Base-by-base conservation (phyloP, 37 sponge, comb jelly and placozoan species). In the Amphimedon queenslandica region DNA sequence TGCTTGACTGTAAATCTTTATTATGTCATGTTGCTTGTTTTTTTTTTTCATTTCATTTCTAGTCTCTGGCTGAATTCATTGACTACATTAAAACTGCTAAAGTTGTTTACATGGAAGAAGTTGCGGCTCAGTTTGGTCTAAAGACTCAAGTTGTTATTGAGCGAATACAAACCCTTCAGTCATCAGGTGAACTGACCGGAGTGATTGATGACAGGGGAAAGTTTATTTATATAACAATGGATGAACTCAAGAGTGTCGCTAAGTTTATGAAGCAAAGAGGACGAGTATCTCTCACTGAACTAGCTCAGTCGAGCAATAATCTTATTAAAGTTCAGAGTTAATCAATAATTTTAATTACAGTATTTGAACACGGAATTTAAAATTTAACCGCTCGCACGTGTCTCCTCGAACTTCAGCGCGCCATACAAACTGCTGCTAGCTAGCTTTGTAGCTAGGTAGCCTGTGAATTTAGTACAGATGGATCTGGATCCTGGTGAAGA, bases 161-260 rank as follows among this genome's bases (percentile, higher is more conserved):
- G 23, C 74, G 92, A 55, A 58, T 91, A 2, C 77, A 91, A n/a
- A 37, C 38, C 31, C 67, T 91, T 20, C 85, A 87, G 64, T 81
- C 77, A 27, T 53, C 43, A 37, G 88, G 85, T 27, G 58, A 67
- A 25, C 61, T 96, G 37, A 83, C 84, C 20, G 96, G 96, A 25
- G 94, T 96, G 24, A 55, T 96, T 21, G 97, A 96, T 67, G 97
- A 96, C 51, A 33, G 97, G 11, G 97, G 97, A 0, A 96, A 96
- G 57, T 96, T 93, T 76, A 96, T 96, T 66, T 93, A 84, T 75
- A 93, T 96, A 40, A 89, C 91, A 31, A 51, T 66, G 31, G 94
- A 90, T 34, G 97, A 96, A 70, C 63, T 93, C 67, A 64, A 83
- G 30, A 71, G 83, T 3, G 88, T 96, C 40, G 91, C 94, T 18